Base-by-base conservation (phyloP, 1,140 invertebrate genomes). In the Chrysoperla carnea region DNA sequence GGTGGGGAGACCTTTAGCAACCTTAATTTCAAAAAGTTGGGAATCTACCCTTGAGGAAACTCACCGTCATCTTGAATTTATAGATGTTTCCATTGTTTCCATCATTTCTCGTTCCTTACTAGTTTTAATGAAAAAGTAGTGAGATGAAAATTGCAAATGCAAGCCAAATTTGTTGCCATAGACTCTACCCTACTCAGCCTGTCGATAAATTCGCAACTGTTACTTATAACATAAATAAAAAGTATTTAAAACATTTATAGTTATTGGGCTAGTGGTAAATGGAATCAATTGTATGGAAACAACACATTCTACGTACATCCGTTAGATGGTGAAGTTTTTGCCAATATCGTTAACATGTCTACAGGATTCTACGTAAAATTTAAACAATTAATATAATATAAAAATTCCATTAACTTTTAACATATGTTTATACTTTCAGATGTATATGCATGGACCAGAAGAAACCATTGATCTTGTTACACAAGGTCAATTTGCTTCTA, bases 251-350 rank as follows among this genome's bases (percentile, higher is more conserved):
- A 23, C 17, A 28, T 44, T 42, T 14, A 36, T 46, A 76, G 73
- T 12, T 75, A 74, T 43, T 68, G 72, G 62, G 56, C 59, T n/a
- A 53, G 54, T 8, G 64, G 67, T 28, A 57, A 62, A 45, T 72
- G 71, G 72, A 64, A 66, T 45, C 37, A 66, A 2, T 41, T 72
- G 13, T 54, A 61, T 37, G 50, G 55, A 33, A 68, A 67, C 12
- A 56, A 64, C 23, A 68, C 67, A 2, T 68, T 78, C n/a, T 69
- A 63, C 8, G 69, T 78, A 2, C 75, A 77, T 61, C 75, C 75
- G 0, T 49, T 80, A 6, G 75, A 80, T 52, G 76, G 76, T 2
- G 76, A 80, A 57, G 70, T 77, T 11, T 78, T 78, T 52, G 70
- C 72, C 0, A 74, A 78, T 53, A 64, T 77, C n/a, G 70, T 76